A percentile compares a stretch with the other conserved stretches of the same genome.
phyloP scores from a whole-genome alignment of 2,113 vertebrate genomes.

The Pygoscelis antarcticus region DNA sequence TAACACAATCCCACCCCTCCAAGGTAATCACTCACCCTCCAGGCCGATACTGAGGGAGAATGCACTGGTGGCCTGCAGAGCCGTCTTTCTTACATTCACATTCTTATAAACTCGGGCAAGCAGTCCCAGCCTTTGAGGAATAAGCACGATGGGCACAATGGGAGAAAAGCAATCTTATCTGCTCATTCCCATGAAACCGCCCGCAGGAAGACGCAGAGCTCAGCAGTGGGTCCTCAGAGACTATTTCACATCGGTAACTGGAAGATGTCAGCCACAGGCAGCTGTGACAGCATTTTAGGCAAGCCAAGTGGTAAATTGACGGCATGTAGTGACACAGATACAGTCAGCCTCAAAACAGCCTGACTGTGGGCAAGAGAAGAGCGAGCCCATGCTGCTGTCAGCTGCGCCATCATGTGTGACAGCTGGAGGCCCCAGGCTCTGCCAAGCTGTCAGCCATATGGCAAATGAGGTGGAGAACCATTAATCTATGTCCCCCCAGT shows the following conservation, averaged over 20 bases:
- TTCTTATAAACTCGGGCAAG: background rate
- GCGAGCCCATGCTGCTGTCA: background rate
- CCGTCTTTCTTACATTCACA: background rate
- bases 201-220: rapidly evolving
- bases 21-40: too few species aligned
- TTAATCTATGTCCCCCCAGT: background rate
- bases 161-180: background rate
- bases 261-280: background rate
- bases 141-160: background rate
- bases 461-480: background rate
- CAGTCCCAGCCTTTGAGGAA: background rate
- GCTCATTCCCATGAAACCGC: background rate
- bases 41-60: background rate
- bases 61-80: background rate
- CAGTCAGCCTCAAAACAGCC: background rate
- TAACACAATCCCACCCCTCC: rapidly evolving
- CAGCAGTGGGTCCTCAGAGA: background rate
- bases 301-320: background rate
- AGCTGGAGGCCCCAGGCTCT: background rate
- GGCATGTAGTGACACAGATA: background rate
- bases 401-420: background rate
- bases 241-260: background rate
- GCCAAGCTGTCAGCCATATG: background rate
- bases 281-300: background rate
- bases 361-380: background rate